phyloP scores from a whole-genome alignment of 2,797 vertebrate genomes.

The Odontamblyopus rebecca region DNA sequence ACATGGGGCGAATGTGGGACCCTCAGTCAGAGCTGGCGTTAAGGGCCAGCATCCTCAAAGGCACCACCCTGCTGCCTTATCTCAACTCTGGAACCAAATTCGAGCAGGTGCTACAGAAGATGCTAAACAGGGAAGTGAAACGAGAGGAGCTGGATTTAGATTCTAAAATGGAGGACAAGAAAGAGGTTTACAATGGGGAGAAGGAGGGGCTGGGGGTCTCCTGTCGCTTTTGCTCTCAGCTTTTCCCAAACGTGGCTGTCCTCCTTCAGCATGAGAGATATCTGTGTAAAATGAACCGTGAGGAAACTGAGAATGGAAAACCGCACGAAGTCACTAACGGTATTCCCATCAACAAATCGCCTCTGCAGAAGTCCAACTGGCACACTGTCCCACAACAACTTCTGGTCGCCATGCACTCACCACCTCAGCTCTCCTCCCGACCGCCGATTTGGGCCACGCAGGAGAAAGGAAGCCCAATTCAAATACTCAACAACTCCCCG shows the following conservation, averaged over 20 bases:
- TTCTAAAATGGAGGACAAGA: conserved; percentile 34
- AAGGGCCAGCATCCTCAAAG: conserved; percentile 68
- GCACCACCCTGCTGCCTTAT: conserved; percentile 70
- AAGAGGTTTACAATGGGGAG: conserved; percentile 44
- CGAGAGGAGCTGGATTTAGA: conserved; percentile 48
- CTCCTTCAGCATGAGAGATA: conserved; percentile 78
- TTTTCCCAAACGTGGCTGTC: conserved; percentile 71
- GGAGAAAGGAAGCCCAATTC: conserved; percentile 62
- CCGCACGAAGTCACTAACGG: conserved; percentile 52
- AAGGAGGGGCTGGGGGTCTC: conserved; percentile 42
- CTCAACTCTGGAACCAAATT: conserved; percentile 73
- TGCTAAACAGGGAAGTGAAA: conserved; percentile 72
- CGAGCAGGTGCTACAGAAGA: conserved; percentile 77
- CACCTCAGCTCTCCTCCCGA: conserved; percentile 50
- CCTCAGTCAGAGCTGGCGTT: conserved; percentile 61
- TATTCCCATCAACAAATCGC: conserved; percentile 60
- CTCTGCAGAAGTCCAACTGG: conserved; percentile 67
- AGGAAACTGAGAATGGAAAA: conserved; percentile 56
- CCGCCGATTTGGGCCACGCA: conserved; percentile 60
- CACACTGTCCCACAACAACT: conserved; percentile 73
- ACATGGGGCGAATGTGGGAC: conserved; percentile 66
- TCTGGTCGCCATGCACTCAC: conserved; percentile 68
- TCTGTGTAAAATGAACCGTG: conserved; percentile 71
- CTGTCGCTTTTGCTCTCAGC: conserved; percentile 75
- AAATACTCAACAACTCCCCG: conserved; percentile 44